Conservation (phyloP, 2,888 invertebrate species). For the Oxycera nigricornis region DNA sequence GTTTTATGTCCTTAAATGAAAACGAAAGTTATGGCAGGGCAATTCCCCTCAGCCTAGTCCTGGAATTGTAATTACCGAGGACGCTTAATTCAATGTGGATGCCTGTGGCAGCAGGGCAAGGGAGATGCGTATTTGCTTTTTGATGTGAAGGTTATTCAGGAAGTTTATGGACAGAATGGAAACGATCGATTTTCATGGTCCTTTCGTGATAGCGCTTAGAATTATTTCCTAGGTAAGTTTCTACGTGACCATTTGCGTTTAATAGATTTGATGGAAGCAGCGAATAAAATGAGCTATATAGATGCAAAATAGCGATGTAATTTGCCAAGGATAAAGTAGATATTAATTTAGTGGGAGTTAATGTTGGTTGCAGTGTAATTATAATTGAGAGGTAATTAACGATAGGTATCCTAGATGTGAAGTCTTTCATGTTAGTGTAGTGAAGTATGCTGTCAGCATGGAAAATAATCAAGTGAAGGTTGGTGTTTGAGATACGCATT, state of each 20-base stretch:
- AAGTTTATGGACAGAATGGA: slow-evolving; percentile 9
- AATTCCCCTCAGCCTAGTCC: background rate
- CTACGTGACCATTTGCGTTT: background rate
- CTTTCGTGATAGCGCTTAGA: background rate
- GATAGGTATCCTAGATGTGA: too few relatives aligned
- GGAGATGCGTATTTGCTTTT: background rate
- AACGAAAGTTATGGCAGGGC: slow-evolving; percentile 28
- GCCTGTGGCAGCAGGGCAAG: background rate
- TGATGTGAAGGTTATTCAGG: background rate
- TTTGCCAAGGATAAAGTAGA: too few relatives aligned
- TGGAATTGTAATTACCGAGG: slow-evolving; percentile 24
- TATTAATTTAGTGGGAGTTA: too few relatives aligned
- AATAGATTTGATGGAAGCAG: background rate
- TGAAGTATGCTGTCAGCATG: too few relatives aligned
- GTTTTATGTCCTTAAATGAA: slow-evolving; percentile 14
- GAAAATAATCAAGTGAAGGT: too few relatives aligned
- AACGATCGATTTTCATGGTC: background rate
- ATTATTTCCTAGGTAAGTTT: background rate
- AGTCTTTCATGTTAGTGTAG: too few relatives aligned
- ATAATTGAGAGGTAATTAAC: too few relatives aligned
- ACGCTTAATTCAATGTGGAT: background rate
- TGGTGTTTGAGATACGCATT: too few relatives aligned
- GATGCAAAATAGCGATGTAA: too few relatives aligned
- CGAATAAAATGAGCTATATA: background rate
- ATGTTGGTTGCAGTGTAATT: too few relatives aligned